Percentiles rank a stretch among this genome's conserved stretches.
These are phyloP conservation scores for Callipepla squamata DNA, from an alignment of 2,113 vertebrate genomes.

Conservation along the genomic window DNA sequence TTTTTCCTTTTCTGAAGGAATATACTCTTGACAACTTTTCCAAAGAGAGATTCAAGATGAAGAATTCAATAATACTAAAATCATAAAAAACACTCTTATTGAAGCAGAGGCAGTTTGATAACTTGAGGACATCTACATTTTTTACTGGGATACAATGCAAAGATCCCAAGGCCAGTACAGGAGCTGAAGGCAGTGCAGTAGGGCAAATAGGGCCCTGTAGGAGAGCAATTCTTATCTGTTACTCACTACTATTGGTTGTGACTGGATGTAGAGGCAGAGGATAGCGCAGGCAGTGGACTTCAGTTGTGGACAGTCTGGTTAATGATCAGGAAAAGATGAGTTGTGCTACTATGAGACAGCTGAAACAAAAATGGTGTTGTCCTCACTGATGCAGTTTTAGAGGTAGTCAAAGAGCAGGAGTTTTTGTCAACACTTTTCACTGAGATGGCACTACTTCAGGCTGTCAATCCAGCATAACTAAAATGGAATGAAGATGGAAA, in stretches of 20 bases:
- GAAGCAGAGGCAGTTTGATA: not conserved
- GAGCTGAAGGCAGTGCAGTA: not conserved
- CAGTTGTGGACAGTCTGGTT: not conserved
- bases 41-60: slow-evolving; percentile 40
- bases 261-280: not conserved
- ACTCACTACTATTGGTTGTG: not conserved
- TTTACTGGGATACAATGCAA: accelerated
- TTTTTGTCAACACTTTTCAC: not conserved
- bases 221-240: not conserved
- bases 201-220: not conserved
- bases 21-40: not conserved
- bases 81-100: not conserved
- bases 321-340: not conserved
- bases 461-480: not conserved
- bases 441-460: not conserved
- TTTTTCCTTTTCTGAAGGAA: not conserved
- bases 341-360: not conserved
- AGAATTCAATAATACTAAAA: slow-evolving; percentile 9
- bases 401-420: not conserved
- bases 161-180: not conserved
- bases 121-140: not conserved
- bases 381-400: not conserved
- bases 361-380: not conserved
- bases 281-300: not conserved
- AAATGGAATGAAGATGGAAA: not conserved